These are phyloP conservation scores for Geothlypis trichas DNA, from an alignment of 2,113 vertebrate genomes.

Conservation along the genomic window DNA sequence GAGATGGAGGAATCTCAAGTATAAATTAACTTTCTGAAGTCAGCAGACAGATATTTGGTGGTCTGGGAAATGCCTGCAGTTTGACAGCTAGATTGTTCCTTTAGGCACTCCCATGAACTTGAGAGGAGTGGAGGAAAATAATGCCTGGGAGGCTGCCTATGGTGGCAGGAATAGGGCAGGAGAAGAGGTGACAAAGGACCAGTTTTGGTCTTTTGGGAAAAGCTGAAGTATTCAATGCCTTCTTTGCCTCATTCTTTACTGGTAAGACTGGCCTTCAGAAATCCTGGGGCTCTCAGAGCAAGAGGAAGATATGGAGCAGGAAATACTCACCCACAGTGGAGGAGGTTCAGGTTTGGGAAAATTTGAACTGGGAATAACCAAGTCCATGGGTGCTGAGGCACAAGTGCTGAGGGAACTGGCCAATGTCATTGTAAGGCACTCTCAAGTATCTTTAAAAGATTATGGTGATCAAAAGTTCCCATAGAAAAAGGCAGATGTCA, in stretches of 20 bases:
- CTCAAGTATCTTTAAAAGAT: not conserved
- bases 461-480: not conserved
- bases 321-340: not conserved
- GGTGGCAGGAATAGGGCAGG: not conserved
- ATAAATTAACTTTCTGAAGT: conserved; percentile 16
- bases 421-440: not conserved
- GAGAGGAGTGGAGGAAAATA: not conserved
- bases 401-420: not conserved
- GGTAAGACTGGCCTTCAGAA: not conserved
- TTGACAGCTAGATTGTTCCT: conserved; percentile 54
- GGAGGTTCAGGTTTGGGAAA: not conserved
- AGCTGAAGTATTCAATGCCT: not conserved
- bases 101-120: conserved; percentile 51
- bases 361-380: not conserved
- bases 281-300: not conserved
- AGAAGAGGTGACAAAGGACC: not conserved
- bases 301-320: not conserved
- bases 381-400: not conserved
- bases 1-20: not conserved
- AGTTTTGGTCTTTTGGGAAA: too few relatives aligned
- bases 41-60: conserved; percentile 9
- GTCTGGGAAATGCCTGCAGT: conserved; percentile 43
- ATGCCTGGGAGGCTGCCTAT: not conserved
- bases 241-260: not conserved
- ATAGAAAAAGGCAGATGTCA: not conserved